A percentile compares a stretch with the other conserved stretches of the same genome.
Conservation (phyloP, 1,140 invertebrate species). For the Sitodiplosis mosellana region DNA sequence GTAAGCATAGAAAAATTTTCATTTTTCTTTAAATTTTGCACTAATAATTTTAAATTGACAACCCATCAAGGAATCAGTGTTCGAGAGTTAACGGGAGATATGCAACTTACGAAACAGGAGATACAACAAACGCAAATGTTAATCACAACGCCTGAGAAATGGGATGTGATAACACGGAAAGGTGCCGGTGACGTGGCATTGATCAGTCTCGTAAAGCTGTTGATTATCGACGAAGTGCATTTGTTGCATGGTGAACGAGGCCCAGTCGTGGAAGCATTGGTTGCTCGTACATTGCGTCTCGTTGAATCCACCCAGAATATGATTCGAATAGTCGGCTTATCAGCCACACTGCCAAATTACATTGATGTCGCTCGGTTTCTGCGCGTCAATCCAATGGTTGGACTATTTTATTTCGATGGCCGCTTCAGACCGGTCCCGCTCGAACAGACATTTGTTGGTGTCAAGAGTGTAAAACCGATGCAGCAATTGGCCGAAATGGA, state of each 20-base stretch:
- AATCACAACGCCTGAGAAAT: slow-evolving; percentile 97
- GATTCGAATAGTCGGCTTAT: slow-evolving; percentile 95
- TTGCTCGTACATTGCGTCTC: slow-evolving; percentile 85
- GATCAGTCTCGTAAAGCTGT: slow-evolving; percentile 73
- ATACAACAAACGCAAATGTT: slow-evolving; percentile 95
- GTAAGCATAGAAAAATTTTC: slow-evolving; percentile 14
- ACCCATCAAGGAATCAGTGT: slow-evolving; percentile 74
- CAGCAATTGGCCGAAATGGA: slow-evolving; percentile 80
- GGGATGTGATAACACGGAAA: slow-evolving; percentile 98
- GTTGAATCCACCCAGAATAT: slow-evolving; percentile 91
- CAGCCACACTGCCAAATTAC: slow-evolving; percentile 96
- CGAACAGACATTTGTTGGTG: slow-evolving; percentile 79
- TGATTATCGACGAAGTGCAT: slow-evolving; percentile 99
- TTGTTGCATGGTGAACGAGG: slow-evolving; percentile 92
- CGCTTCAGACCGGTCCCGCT: slow-evolving; percentile 92
- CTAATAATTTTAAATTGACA: no score
- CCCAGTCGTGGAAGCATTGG: slow-evolving; percentile 92
- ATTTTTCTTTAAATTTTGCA: slow-evolving; percentile 24
- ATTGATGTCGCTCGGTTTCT: slow-evolving; percentile 90
- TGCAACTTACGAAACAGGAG: slow-evolving; percentile 89
- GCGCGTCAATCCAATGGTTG: slow-evolving; percentile 78
- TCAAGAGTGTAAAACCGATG: slow-evolving; percentile 59
- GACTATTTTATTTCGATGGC: slow-evolving; percentile 94
- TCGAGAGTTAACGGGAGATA: slow-evolving; percentile 92
- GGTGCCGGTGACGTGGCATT: slow-evolving; percentile 75